phyloP scores from a whole-genome alignment of 2,888 invertebrate genomes.

The Macrophya annulata region DNA sequence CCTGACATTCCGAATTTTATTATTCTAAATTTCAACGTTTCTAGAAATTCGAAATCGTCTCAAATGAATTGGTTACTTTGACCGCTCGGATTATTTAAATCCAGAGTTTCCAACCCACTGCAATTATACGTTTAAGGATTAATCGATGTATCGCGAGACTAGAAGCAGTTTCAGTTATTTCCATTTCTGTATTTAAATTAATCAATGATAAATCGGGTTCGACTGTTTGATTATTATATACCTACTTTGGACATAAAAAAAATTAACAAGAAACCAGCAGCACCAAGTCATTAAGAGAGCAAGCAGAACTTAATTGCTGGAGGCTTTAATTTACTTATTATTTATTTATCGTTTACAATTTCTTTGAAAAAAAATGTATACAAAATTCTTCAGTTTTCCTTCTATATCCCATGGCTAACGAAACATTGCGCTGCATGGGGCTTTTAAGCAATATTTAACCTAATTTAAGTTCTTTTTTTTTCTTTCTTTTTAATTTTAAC shows the following conservation, averaged over 20 bases:
- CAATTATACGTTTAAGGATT: not conserved
- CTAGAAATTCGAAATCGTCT: no score
- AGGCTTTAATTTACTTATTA: not conserved
- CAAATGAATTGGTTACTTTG: no score
- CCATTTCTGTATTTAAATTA: not conserved
- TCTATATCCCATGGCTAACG: not conserved
- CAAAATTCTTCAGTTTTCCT: not conserved
- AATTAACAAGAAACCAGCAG: not conserved
- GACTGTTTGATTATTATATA: not conserved
- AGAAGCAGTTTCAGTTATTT: not conserved
- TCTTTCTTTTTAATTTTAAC: not conserved
- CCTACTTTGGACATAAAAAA: not conserved
- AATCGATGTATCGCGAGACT: slow-evolving; percentile 9
- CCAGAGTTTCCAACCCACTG: no score
- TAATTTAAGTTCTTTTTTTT: not conserved
- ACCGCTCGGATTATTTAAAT: no score
- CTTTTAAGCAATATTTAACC: not conserved
- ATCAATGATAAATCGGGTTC: not conserved
- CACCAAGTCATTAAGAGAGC: not conserved
- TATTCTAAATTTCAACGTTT: no score
- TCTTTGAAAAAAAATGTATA: not conserved
- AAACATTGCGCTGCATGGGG: not conserved
- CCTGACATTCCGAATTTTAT: no score
- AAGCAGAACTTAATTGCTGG: not conserved
- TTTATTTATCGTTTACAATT: not conserved